Evolutionary conservation across 2,113 vertebrate species (phyloP).

Genomic region (Alligator sinensis): DNA sequence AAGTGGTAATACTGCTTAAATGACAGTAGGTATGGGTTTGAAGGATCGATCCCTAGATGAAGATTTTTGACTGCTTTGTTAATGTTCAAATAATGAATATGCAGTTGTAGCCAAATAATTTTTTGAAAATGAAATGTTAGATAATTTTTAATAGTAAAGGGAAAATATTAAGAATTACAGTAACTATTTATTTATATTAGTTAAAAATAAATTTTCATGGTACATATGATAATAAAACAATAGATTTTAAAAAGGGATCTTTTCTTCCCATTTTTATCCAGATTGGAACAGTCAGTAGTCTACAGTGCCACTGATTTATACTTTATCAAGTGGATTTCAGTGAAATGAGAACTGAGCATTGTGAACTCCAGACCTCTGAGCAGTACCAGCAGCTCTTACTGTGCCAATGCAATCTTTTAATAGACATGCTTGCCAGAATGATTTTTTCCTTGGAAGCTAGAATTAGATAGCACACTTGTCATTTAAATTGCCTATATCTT

Average conservation of each 20-base stretch:
- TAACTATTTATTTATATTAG: not conserved
- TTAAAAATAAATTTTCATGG: not conserved
- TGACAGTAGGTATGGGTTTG: not conserved
- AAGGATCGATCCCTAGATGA: slow-evolving; percentile 1
- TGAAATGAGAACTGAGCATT: slow-evolving; percentile 27
- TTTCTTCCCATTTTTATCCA: slow-evolving; percentile 21
- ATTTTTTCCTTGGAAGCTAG: slow-evolving; percentile 52
- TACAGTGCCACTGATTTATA: not conserved
- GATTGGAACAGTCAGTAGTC: slow-evolving; percentile 27
- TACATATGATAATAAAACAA: slow-evolving; percentile 4
- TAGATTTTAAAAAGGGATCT: not conserved
- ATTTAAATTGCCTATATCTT: slow-evolving; percentile 68
- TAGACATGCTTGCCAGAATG: slow-evolving; percentile 56
- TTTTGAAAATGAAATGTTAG: not conserved
- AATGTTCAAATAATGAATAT: not conserved
- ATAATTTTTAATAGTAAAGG: slow-evolving; percentile 7
- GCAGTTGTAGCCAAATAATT: not conserved
- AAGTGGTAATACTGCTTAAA: not conserved
- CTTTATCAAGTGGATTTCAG: slow-evolving; percentile 19
- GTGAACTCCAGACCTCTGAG: slow-evolving; percentile 54
- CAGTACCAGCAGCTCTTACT: slow-evolving; percentile 41
- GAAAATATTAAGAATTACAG: not conserved
- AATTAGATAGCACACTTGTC: slow-evolving; percentile 61
- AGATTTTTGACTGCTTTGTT: not conserved
- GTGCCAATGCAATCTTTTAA: slow-evolving; percentile 62